Base-by-base conservation (phyloP, 2,888 invertebrate species). In the Julus scandinavius region DNA sequence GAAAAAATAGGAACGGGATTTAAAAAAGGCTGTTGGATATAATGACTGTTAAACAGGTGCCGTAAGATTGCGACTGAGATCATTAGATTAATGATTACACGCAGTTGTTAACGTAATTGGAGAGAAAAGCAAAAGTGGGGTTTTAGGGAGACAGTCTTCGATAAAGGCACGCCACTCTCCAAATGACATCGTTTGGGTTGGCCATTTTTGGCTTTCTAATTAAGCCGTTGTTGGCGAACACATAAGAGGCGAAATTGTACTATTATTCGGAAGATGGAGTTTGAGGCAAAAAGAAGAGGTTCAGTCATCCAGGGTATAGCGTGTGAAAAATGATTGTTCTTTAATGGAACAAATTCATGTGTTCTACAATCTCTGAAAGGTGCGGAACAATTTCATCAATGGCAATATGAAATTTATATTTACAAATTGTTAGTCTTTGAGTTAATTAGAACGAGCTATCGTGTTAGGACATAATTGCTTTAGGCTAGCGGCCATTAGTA, bases 81-180 rank as follows among this genome's bases (percentile, higher is more conserved):
- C 85, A 85, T 85, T 85, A 85, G 85, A 85, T 85, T 85, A 85
- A 85, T 45, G 85, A 85, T 45, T 49, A n/a, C 49, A 45, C n/a
- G 85, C 13, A 29, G 20, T 85, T 85, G 85, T 85, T 85, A 85
- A 45, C 85, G 85, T 85, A 85, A 85, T 85, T 85, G 85, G 85
- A 80, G 38, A 72, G 72, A 85, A 85, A 85, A 41, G 85, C 85
- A 45, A 72, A 40, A 15, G 80, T 50, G 41, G 6, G n/a, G 85
- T 15, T 15, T 15, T 13, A 17, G 15, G 54, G 54, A 11, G 54
- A 54, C 29, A 29, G 29, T 29, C 29, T 29, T 29, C 29, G 54
- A 54, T 4, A 15, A 54, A 54, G 13, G 54, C 54, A 54, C 4
- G 54, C 54, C 54, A 54, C 54, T 54, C 54, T 54, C 54, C 54